Evolutionary conservation across 2,797 vertebrate species (phyloP), one percentile per base, ranked within the genome.

Genomic region (Myotis daubentonii): DNA sequence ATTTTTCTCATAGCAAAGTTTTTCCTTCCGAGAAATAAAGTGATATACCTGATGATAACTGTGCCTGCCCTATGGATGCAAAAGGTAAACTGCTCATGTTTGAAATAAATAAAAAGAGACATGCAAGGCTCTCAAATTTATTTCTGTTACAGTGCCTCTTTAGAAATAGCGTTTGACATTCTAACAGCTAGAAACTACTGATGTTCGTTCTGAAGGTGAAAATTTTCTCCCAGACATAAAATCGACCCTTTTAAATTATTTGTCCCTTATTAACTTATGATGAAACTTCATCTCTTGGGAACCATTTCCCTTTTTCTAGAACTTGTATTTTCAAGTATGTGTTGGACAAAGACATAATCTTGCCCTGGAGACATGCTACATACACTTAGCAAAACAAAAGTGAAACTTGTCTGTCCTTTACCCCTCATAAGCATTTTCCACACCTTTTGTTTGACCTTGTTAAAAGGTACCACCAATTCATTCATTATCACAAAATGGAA

Each of bases 21-120:
- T 88, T 90, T 53, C 17, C 10, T 87, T 94, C 23, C 17, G 71
- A 78, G 51, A 10, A 93, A 86, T 22, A 95, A 75, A 91, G 22
- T 16, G 19, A n/a, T 23, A 3, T n/a, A 17, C 8, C 9, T 51
- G 65, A 13, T 89, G 11, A 38, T 75, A 81, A 70, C 5, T 47
- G 25, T 78, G 17, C 7, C 11, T 79, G 20, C 2, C 4, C 3
- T 80, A 30, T 4, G 19, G 11, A 68, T 60, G 53, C 22, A 78
- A 88, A 92, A 89, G 30, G 5, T 68, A 80, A 86, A 22, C 11
- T 71, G n/a, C 2, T 44, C n/a, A 17, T 4, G 2, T 33, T 88
- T 79, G 20, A 78, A 89, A 86, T 28, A 62, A 28, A 57, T 15
- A 47, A 16, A 60, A 57, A 28, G 10, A 71, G 47, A 72, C 16